A percentile compares a stretch with the other conserved stretches of the same genome.
These are phyloP conservation scores for Adelognathus sp. DNA, from an alignment of 2,888 invertebrate species.

Conservation along the genomic window DNA sequence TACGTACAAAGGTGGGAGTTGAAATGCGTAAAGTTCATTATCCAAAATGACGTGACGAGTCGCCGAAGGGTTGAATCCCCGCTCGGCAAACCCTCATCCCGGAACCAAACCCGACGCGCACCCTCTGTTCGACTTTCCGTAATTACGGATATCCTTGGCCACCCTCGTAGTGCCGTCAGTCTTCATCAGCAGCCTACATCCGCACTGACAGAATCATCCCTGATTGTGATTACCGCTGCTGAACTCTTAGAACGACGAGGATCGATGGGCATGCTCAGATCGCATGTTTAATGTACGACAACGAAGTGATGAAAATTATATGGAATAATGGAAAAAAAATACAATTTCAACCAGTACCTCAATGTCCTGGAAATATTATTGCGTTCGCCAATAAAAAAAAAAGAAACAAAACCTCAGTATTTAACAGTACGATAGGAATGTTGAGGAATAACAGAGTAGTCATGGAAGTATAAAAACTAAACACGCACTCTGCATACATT, in stretches of 20 bases:
- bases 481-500: too few species aligned
- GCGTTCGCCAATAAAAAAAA: not conserved
- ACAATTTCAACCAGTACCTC: not conserved
- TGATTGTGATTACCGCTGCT: slow-evolving; percentile 11
- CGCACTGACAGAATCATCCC: slow-evolving; percentile 20
- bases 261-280: slow-evolving; percentile 50
- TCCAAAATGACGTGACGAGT: not conserved
- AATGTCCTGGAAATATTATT: not conserved
- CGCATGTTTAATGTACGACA: slow-evolving; percentile 15
- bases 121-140: not conserved
- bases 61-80: not conserved
- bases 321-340: not conserved
- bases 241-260: slow-evolving; percentile 12
- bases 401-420: too few species aligned
- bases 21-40: not conserved
- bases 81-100: not conserved
- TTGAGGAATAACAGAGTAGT: too few species aligned
- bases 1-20: not conserved
- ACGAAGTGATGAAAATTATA: not conserved
- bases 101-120: slow-evolving; percentile 1
- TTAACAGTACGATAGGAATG: too few species aligned
- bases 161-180: not conserved
- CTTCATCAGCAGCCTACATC: slow-evolving; percentile 16
- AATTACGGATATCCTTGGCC: not conserved
- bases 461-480: too few species aligned